Base-by-base conservation (phyloP, 2,113 vertebrate genomes). In the Montifringilla adamsi region DNA sequence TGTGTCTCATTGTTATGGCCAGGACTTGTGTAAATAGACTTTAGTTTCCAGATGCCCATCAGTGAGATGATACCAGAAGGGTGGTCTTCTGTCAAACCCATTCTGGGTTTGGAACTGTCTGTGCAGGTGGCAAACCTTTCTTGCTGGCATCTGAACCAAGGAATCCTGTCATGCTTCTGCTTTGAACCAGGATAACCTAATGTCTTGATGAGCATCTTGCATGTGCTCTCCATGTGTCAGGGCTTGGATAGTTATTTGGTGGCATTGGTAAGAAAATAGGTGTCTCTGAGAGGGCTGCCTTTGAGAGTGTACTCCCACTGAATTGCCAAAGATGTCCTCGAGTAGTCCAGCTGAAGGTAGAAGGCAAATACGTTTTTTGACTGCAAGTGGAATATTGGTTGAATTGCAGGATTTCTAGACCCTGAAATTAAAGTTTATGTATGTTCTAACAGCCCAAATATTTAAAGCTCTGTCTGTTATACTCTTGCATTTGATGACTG, bases 341-440 rank as follows among this genome's bases (percentile, higher is more conserved):
- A 50, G 6, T 41, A 55, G 27, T 43, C 18, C 28, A 33, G 62
- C 28, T 1, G 2, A 75, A 23, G 18, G 33, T 67, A 28, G 47
- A 66, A 75, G n/a, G 28, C 11, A 19, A 55, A 39, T 3, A 2
- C 0, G 0, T 47, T 55, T 60, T 72, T 64, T 75, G 33, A 31
- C 33, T 43, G 19, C 14, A 13, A 35, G 28, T 67, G 27, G 27
- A 44, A 19, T 55, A 41, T 30, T 31, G 55, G n/a, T 41, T 69
- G 31, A 69, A 37, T 41, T 58, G 11, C 43, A 69, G 62, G 9
- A 8, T 73, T 76, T 79, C 37, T 69, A 31, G 9, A 23, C 59
- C 37, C 35, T 87, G 58, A 76, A 84, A 53, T 84, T 33, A 58
- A 81, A 68, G 37, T 39, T 56, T 64, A 13, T 33, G 0, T 49